Base-by-base conservation (phyloP, 1,140 invertebrate genomes). In the Gerris buenoi region DNA sequence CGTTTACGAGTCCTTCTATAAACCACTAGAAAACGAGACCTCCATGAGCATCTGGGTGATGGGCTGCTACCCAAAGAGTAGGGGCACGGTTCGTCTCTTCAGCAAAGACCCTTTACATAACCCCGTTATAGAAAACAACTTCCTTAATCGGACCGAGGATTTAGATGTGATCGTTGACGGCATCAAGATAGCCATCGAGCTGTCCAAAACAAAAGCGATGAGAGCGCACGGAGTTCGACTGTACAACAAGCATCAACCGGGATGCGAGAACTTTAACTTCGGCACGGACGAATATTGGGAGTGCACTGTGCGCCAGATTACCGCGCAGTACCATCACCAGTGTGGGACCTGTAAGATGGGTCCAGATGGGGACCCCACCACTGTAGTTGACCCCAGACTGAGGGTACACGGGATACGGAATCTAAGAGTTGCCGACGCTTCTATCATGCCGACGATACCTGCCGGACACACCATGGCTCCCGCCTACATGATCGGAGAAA, bases 331-430 rank as follows among this genome's bases (percentile, higher is more conserved):
- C 61, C 90, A 87, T 71, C 90, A 93, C 74, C 85, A 86, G 26
- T 83, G 83, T 1, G 89, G 90, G 0, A 93, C 90, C 0, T 88
- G 88, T 73, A 92, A 90, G 77, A 95, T 95, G 91, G 91, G 90
- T 0, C 83, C 85, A 0, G 68, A 72, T 18, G 78, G 72, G 1
- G 89, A 91, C 75, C 78, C 80, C 2, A 78, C 80, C 0, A 84
- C 88, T 0, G 25, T 69, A 0, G 74, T 71, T 0, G 89, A 92
- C 75, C 73, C 77, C 1, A 74, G 78, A 27, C 75, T 94, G 1
- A 81, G 77, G 73, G 86, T 93, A 0, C 77, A 88, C 68, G 88
- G 88, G 0, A 73, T 90, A 0, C 73, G 77, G n/a, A 81, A 81
- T 25, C 76, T 93, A 27, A 79, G 90, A 33, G 88, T 92, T 1